Evolutionary conservation across 2,797 vertebrate genomes (phyloP), one percentile per base, ranked within the genome.

Genomic region (Hybognathus amarus): DNA sequence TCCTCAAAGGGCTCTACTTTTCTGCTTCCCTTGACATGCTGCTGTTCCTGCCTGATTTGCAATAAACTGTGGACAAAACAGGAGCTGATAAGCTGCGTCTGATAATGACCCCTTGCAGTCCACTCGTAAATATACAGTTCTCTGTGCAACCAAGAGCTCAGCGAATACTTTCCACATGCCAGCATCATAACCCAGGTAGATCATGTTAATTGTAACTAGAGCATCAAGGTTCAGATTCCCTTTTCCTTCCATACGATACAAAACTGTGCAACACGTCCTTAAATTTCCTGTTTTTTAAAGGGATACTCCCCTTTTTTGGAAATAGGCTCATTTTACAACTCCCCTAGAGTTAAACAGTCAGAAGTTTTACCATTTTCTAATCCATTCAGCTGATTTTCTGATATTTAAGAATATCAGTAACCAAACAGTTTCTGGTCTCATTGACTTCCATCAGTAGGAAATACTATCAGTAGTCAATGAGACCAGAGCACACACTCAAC

Each of bases 221-320:
- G 88, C 90, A 91, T 92, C 85, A 89, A 83, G 90, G 87, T 89
- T 80, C 76, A 45, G 22, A 87, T 50, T 36, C 87, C 79, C 47
- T 42, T 83, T 52, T 38, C 80, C 86, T 87, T 91, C 90, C 86
- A 87, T 88, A 89, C 87, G 87, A 90, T 92, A 91, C 89, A 86
- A 85, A 88, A 88, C 90, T 86, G 1, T 78, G 88, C 82, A 89
- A 89, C 45, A 86, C 87, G 54, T 80, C 75, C 88, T 90, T 54
- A 69, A 80, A 50, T 87, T 85, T 89, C 87, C 85, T 88, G 73
- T 2, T 81, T 54, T 66, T 76, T 61, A 68, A n/a, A n/a, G n/a
- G n/a, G n/a, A n/a, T n/a, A n/a, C n/a, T n/a, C n/a, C n/a, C n/a
- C n/a, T n/a, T n/a, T n/a, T n/a, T n/a, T n/a, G n/a, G n/a, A n/a